Evolutionary conservation across 64 coral and sea anemone genomes (phyloP).

Genomic region (Montipora sp.): DNA sequence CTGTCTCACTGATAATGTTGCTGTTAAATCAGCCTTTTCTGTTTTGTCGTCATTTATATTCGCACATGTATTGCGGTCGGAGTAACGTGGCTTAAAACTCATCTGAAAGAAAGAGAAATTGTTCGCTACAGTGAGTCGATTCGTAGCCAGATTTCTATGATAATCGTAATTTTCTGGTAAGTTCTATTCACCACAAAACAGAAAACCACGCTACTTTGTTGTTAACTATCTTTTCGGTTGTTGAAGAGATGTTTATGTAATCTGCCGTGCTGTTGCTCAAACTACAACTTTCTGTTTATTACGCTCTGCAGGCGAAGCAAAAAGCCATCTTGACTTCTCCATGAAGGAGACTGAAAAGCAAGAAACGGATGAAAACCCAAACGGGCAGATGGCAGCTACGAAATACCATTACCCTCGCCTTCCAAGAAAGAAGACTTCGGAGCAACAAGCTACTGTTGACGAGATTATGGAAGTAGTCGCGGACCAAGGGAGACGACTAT

Average conservation of each 20-base stretch:
- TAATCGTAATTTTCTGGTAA: conserved; percentile 10
- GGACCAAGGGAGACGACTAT: conserved; percentile 54
- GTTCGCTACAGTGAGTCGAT: background rate
- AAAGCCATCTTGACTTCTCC: background rate
- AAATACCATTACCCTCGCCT: background rate
- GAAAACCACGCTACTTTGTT: background rate
- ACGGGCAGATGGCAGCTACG: conserved; percentile 20
- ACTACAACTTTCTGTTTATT: conserved; percentile 24
- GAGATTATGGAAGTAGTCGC: conserved; percentile 59
- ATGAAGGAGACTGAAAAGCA: conserved; percentile 32
- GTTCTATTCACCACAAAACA: background rate
- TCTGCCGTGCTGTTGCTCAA: background rate
- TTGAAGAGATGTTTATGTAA: background rate
- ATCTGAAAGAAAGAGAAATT: background rate
- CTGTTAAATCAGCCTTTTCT: conserved; percentile 2
- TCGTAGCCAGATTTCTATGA: background rate
- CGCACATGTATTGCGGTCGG: background rate
- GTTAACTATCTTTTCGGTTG: background rate
- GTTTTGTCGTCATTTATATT: conserved; percentile 6
- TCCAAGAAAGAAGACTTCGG: conserved; percentile 39
- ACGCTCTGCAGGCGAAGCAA: background rate
- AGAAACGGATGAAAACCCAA: background rate
- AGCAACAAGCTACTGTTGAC: conserved; percentile 51
- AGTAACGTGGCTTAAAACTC: background rate
- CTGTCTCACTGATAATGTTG: background rate